phyloP scores from a whole-genome alignment of 2,888 invertebrate species.

The Coleophora deauratella region DNA sequence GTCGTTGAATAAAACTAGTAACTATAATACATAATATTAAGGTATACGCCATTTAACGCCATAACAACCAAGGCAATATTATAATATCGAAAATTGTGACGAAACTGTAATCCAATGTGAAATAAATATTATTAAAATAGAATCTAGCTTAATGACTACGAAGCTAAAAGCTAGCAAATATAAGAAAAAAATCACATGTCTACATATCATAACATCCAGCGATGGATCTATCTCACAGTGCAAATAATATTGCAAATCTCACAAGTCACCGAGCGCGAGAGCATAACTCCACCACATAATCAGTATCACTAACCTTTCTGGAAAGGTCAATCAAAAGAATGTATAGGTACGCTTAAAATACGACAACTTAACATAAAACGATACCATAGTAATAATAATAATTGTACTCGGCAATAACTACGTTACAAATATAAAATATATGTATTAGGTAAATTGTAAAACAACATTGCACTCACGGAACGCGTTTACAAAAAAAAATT shows the following conservation, averaged over 20 bases:
- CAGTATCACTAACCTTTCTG: conserved; percentile 73
- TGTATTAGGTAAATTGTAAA: conserved; percentile 32
- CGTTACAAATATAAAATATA: conserved; percentile 34
- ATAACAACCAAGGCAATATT: conserved; percentile 15
- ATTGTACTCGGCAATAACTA: conserved; percentile 63
- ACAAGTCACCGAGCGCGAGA: conserved; percentile 48
- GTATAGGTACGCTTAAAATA: conserved; percentile 70
- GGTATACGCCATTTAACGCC: conserved; percentile 3
- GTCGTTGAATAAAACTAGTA: conserved; percentile 4
- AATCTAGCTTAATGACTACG: conserved; percentile 67
- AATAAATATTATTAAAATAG: conserved; percentile 55
- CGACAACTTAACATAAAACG: conserved; percentile 60
- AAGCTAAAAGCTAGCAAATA: conserved; percentile 60
- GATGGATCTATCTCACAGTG: conserved; percentile 51
- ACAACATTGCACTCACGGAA: conserved; percentile 52
- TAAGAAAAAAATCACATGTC: conserved; percentile 63
- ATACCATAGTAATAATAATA: conserved; percentile 48
- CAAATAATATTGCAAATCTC: conserved; percentile 45
- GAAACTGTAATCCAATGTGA: conserved; percentile 37
- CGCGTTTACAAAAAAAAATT: conserved; percentile 32
- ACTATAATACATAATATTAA: no score
- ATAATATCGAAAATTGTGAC: conserved; percentile 42
- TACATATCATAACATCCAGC: conserved; percentile 34
- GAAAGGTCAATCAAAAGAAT: conserved; percentile 72
- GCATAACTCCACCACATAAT: conserved; percentile 54